These are phyloP conservation scores for Strongylocentrotus purpuratus DNA, from an alignment of 35 echinoderm and acorn worm genomes.

Conservation along the genomic window DNA sequence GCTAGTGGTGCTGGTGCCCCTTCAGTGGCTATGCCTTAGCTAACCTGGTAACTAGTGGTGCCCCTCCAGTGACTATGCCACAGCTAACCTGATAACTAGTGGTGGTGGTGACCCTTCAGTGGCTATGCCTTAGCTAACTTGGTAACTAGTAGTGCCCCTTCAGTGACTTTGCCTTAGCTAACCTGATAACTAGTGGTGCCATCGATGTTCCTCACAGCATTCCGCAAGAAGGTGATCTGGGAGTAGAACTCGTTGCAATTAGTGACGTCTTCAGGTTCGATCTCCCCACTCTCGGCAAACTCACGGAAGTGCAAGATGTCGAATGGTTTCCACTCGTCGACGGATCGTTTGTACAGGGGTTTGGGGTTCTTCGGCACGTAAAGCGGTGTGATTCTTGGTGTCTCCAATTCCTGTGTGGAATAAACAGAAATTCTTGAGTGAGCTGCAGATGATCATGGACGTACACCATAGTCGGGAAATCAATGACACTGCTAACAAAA, in stretches of 20 bases:
- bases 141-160: too few relatives aligned
- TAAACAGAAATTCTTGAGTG: not conserved
- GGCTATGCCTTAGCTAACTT: too few relatives aligned
- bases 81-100: too few relatives aligned
- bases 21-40: too few relatives aligned
- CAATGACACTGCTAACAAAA: too few relatives aligned
- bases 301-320: conserved; percentile 48
- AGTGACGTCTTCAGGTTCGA: conserved; percentile 3
- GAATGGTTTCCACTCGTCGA: conserved; percentile 47
- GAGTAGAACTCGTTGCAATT: conserved; percentile 42
- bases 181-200: conserved; percentile 65
- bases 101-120: too few relatives aligned
- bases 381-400: conserved; percentile 47
- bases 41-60: too few relatives aligned
- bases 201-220: conserved; percentile 63
- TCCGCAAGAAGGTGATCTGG: conserved; percentile 60
- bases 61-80: too few relatives aligned
- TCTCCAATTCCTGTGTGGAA: not conserved
- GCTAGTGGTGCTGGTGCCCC: too few relatives aligned
- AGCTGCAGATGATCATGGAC: too few relatives aligned
- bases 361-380: conserved; percentile 63
- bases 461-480: too few relatives aligned
- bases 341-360: conserved; percentile 52
- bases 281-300: conserved; percentile 26
- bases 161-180: too few relatives aligned